Evolutionary conservation across 2,888 invertebrate genomes (phyloP).

Genomic region (Cheilosia variabilis): DNA sequence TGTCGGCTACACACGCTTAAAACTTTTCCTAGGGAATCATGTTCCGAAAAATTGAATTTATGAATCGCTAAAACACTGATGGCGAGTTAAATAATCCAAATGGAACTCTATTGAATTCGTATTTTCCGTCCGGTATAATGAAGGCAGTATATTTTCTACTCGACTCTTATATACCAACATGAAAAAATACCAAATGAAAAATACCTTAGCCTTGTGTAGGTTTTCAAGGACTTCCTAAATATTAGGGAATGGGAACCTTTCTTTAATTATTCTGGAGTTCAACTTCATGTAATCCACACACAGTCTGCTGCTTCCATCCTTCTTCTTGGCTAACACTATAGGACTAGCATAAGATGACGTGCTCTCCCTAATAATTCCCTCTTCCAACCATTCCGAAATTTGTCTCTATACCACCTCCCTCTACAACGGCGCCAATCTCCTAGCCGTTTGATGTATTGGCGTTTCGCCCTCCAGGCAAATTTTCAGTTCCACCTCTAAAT

Average conservation of each 20-base stretch:
- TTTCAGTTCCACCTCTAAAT: not conserved
- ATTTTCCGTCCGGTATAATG: constrained; percentile 81
- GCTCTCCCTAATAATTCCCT: not conserved
- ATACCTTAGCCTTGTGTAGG: no score
- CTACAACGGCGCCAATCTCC: not conserved
- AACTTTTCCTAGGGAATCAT: not conserved
- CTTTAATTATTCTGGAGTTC: constrained; percentile 19
- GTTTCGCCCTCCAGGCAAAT: not conserved
- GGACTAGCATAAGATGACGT: not conserved
- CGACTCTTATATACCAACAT: not conserved
- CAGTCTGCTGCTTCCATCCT: constrained; percentile 2
- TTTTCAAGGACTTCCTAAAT: no score
- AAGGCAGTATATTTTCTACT: constrained; percentile 79
- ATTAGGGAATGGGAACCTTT: constrained; percentile 37
- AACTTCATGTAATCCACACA: constrained; percentile 71
- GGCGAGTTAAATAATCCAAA: constrained; percentile 81
- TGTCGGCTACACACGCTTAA: not conserved
- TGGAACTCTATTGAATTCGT: constrained; percentile 80
- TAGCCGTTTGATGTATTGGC: not conserved
- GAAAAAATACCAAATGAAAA: constrained; percentile 59
- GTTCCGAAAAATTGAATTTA: constrained; percentile 1
- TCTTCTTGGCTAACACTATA: not conserved
- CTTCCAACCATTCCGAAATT: constrained; percentile 38
- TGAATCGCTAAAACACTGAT: constrained; percentile 78
- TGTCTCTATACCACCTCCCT: constrained; percentile 4